Percentiles rank a stretch among this genome's conserved stretches.
These are phyloP conservation scores for Sebastes diaconus DNA, from an alignment of 2,797 vertebrate species.

Conservation along the genomic window DNA sequence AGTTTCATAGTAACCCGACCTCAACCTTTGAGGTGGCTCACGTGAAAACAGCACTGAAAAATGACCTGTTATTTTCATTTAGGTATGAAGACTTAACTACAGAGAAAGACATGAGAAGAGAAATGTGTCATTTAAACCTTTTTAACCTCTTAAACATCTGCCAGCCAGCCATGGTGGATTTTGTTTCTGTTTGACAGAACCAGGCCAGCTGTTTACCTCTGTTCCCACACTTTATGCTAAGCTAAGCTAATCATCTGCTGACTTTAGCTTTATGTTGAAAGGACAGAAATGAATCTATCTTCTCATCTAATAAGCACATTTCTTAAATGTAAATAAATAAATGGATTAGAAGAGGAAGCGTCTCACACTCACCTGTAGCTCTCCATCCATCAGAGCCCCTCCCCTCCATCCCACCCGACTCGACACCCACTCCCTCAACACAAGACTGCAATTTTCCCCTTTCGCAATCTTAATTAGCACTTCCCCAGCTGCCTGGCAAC, in stretches of 20 bases:
- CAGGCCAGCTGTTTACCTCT: neutral
- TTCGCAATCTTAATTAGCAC: conserved; percentile 61
- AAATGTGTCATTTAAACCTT: no score
- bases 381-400: neutral
- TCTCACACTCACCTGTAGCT: neutral
- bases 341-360: neutral
- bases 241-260: neutral
- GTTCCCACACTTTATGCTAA: neutral
- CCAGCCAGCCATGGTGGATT: neutral
- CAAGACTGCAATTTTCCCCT: conserved; percentile 34
- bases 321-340: neutral
- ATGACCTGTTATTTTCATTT: neutral
- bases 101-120: no score
- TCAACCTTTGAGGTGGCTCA: neutral
- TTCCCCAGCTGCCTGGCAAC: conserved; percentile 73
- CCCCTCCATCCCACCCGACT: neutral
- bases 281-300: neutral
- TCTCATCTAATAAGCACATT: neutral
- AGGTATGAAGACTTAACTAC: neutral
- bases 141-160: no score
- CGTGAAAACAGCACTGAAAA: neutral
- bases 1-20: neutral
- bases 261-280: neutral
- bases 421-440: neutral
- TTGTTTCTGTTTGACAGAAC: neutral